Conservation (phyloP, 2,888 invertebrate species). For the Apomyelois bistriatella region DNA sequence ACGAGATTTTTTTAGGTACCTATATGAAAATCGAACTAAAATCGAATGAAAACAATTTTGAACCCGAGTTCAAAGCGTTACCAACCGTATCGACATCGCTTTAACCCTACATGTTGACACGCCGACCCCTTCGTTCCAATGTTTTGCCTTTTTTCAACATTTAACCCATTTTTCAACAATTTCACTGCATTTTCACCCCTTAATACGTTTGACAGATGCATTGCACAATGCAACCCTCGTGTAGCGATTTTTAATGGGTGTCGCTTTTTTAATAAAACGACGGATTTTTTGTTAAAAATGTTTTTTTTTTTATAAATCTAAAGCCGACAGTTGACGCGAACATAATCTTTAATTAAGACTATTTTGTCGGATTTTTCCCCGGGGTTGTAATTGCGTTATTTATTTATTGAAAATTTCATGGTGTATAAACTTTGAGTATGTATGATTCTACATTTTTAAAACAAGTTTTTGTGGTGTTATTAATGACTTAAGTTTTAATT, state of each 20-base stretch:
- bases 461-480: constrained; percentile 13
- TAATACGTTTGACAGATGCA: constrained; percentile 66
- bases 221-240: constrained; percentile 52
- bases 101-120: constrained; percentile 31
- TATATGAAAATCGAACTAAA: background rate
- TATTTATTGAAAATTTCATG: constrained; percentile 60
- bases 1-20: too few species aligned
- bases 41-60: constrained; percentile 16
- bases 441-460: constrained; percentile 1
- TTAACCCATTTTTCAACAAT: constrained; percentile 78
- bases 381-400: constrained; percentile 55
- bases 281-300: constrained; percentile 41
- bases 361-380: constrained; percentile 55
- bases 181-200: constrained; percentile 57
- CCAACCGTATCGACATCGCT: constrained; percentile 25
- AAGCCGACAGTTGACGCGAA: constrained; percentile 79
- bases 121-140: constrained; percentile 33
- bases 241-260: constrained; percentile 65
- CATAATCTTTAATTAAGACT: constrained; percentile 78
- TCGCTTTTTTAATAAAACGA: constrained; percentile 54
- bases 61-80: constrained; percentile 23
- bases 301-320: constrained; percentile 57
- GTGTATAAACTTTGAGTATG: constrained; percentile 18
- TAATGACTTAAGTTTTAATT: background rate
- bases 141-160: constrained; percentile 61